A percentile compares a stretch with the other conserved stretches of the same genome.
These are phyloP conservation scores for Oryzias dopingdopingensis DNA, from an alignment of 2,797 vertebrate species.

Conservation along the genomic window DNA sequence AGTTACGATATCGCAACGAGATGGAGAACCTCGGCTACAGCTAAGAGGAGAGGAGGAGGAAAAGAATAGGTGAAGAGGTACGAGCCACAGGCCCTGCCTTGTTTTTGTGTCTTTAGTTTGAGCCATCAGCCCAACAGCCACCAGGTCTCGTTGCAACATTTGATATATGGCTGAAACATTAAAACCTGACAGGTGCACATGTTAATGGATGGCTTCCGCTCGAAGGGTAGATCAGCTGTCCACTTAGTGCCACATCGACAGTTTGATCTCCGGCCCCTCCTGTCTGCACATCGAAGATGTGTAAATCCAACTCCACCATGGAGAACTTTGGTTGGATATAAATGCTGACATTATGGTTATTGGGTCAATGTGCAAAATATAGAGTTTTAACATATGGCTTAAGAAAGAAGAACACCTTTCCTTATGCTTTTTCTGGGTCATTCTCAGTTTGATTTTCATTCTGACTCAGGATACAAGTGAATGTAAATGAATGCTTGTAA, in stretches of 20 bases:
- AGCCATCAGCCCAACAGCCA: constrained; percentile 21
- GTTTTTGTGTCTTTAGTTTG: constrained; percentile 17
- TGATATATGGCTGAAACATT: constrained; percentile 22
- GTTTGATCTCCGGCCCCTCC: constrained; percentile 6
- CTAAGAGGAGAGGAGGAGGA: constrained; percentile 60
- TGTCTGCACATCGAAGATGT: constrained; percentile 1
- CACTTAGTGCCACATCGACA: neutral
- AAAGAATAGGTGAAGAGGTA: neutral
- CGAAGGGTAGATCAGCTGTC: constrained; percentile 5
- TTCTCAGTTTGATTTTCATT: constrained; percentile 4
- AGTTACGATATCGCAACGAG: constrained; percentile 93
- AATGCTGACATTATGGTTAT: neutral
- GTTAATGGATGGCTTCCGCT: constrained; percentile 11
- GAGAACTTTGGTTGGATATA: constrained; percentile 10
- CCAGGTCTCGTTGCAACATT: constrained; percentile 43
- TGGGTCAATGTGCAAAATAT: constrained; percentile 1
- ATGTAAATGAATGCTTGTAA: constrained; percentile 39
- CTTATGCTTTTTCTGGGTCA: neutral
- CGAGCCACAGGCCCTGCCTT: constrained; percentile 18
- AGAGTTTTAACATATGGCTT: neutral
- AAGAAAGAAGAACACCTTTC: neutral
- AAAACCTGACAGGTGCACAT: constrained; percentile 18
- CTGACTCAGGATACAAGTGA: constrained; percentile 31
- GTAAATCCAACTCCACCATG: too few relatives aligned
- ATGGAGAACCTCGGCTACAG: constrained; percentile 97